These are phyloP conservation scores for Drosophila nr. perissopoda DNA, from an alignment of 2,888 invertebrate genomes.

Conservation along the genomic window DNA sequence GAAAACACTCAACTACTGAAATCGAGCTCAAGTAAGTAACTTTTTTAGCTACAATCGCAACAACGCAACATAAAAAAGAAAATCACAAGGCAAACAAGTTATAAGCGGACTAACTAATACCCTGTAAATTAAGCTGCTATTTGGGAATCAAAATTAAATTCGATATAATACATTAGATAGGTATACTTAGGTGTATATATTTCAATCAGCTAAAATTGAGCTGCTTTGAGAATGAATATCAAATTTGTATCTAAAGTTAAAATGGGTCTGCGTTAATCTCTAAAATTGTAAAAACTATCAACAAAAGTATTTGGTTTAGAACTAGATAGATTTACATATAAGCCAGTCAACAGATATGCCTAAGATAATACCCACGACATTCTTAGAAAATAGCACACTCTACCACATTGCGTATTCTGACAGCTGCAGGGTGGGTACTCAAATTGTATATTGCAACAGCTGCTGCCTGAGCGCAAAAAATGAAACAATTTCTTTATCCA, in stretches of 20 bases:
- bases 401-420: background rate
- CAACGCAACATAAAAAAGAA: conserved; percentile 4
- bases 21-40: conserved; percentile 75
- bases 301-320: background rate
- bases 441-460: conserved; percentile 50
- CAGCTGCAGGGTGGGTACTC: conserved; percentile 25
- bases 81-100: background rate
- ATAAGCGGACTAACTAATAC: background rate
- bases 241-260: background rate
- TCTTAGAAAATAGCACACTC: background rate
- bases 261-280: too few species aligned
- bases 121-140: background rate
- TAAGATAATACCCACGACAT: background rate
- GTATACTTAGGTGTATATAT: background rate
- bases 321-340: background rate
- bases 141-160: background rate
- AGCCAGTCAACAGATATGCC: background rate
- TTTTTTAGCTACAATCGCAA: conserved; percentile 48
- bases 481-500: conserved; percentile 58
- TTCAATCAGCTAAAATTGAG: background rate
- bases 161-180: background rate
- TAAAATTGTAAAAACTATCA: background rate
- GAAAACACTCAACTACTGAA: conserved; percentile 74
- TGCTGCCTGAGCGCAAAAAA: conserved; percentile 48
- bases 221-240: too few species aligned